Evolutionary conservation across 2,113 vertebrate genomes (phyloP), one percentile per base, ranked within the genome.

Genomic region (Pseudonaja textilis): DNA sequence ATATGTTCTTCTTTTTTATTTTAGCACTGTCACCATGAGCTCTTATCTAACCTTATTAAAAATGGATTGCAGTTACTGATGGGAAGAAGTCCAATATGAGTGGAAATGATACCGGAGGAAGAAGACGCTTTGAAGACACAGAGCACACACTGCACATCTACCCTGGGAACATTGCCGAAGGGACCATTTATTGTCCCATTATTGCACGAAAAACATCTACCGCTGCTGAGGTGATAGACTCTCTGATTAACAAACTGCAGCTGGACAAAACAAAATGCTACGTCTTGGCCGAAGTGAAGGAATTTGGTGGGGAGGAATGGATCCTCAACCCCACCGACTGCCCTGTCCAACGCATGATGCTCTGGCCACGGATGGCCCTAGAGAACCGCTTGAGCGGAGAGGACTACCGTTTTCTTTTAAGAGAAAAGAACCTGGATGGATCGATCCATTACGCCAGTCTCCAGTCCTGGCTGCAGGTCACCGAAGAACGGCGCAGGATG

Each of bases 261-360:
- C 98, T 99, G 0, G 99, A 99, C 95, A 98, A 98, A 95, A 98
- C 98, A 89, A 99, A 98, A 98, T 99, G 98, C 64, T 99, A 99
- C 0, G 99, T 99, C 87, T 93, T 99, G 52, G 99, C 99, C 0
- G 99, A 99, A 93, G 99, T 99, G 95, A 99, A 99, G 96, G 99
- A 99, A 96, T 99, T 99, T 9, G 99, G 99, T 1, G 99, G 99
- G 86, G 99, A 99, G 94, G 99, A 99, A 97, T 99, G 99, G 99
- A 99, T 99, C 95, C 98, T 99, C 95, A 99, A 99, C 97, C 99
- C 99, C 88, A 98, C 97, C 26, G 99, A 99, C 97, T 99, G 98
- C 95, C 99, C 99, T 0, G 99, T 99, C 95, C 99, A 99, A 92
- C 98, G 99, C 96, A 99, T 99, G 99, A 98, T 99, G 99, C 96